A percentile compares a stretch with the other conserved stretches of the same genome.
phyloP scores from a whole-genome alignment of 2,113 vertebrate genomes.

The Tyto alba region DNA sequence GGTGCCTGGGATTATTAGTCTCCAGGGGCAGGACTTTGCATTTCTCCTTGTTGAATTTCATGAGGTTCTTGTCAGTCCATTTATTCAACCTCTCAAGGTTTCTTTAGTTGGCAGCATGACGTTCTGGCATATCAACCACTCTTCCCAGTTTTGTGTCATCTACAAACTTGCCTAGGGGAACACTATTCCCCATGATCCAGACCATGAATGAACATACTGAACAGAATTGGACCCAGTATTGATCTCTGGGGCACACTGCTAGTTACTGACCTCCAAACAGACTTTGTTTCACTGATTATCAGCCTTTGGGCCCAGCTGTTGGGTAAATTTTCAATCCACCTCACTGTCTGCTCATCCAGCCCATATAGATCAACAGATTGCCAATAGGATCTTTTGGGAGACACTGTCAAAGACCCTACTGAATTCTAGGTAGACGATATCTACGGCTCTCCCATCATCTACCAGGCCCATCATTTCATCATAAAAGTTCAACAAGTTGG shows the following conservation, averaged over 20 bases:
- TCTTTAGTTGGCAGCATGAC: not conserved
- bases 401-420: not conserved
- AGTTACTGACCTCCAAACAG: not conserved
- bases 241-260: not conserved
- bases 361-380: not conserved
- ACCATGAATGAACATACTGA: not conserved
- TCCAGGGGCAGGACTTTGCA: not conserved
- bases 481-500: not conserved
- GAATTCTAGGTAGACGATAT: not conserved
- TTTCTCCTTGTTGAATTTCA: not conserved
- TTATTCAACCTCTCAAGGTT: not conserved
- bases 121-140: not conserved
- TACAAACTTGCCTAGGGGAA: not conserved
- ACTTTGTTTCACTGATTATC: not conserved
- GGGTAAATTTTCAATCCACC: not conserved
- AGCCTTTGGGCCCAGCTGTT: fast-evolving
- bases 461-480: not conserved
- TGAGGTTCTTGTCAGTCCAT: not conserved
- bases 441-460: not conserved
- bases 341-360: not conserved
- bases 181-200: not conserved
- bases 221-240: not conserved
- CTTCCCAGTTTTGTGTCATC: not conserved
- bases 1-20: not conserved
- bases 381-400: not conserved